Evolutionary conservation across 1,140 invertebrate species (phyloP).

Genomic region (Amyelois transitella): DNA sequence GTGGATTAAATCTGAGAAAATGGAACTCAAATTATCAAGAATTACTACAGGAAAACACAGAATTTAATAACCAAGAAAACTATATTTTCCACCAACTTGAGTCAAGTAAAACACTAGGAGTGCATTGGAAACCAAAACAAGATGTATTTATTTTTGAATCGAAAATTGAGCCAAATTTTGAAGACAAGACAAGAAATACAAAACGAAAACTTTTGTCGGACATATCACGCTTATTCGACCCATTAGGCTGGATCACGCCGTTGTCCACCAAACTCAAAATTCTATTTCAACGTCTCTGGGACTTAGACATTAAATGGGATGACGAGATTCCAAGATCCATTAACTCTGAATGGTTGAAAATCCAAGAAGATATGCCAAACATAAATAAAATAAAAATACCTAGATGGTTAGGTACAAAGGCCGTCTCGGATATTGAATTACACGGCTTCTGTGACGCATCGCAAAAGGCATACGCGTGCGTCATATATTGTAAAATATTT

Average conservation of each 20-base stretch:
- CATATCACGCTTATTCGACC: conserved; percentile 33
- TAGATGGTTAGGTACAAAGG: conserved; percentile 10
- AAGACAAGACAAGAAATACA: conserved; percentile 13
- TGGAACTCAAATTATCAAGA: conserved; percentile 32
- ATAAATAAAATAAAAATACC: conserved; percentile 5
- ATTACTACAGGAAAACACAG: neutral
- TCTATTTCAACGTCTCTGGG: conserved; percentile 47
- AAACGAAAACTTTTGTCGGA: conserved; percentile 26
- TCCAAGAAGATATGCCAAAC: neutral
- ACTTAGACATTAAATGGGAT: conserved; percentile 44
- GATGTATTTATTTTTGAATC: conserved; percentile 2
- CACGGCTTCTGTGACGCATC: conserved; percentile 35
- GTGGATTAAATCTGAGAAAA: conserved; percentile 32
- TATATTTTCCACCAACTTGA: conserved; percentile 15
- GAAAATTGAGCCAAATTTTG: conserved; percentile 11
- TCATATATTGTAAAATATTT: conserved; percentile 18
- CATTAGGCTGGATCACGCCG: conserved; percentile 38
- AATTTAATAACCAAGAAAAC: neutral
- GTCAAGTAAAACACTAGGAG: conserved; percentile 27
- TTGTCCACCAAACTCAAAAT: conserved; percentile 38
- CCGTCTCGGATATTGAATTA: conserved; percentile 10
- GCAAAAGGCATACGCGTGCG: conserved; percentile 25
- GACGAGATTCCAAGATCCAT: conserved; percentile 24
- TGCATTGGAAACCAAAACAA: conserved; percentile 26
- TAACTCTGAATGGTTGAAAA: conserved; percentile 22